Evolutionary conservation across 2,113 vertebrate genomes (phyloP), one percentile per base, ranked within the genome.

Genomic region (Diphyllodes magnificus): DNA sequence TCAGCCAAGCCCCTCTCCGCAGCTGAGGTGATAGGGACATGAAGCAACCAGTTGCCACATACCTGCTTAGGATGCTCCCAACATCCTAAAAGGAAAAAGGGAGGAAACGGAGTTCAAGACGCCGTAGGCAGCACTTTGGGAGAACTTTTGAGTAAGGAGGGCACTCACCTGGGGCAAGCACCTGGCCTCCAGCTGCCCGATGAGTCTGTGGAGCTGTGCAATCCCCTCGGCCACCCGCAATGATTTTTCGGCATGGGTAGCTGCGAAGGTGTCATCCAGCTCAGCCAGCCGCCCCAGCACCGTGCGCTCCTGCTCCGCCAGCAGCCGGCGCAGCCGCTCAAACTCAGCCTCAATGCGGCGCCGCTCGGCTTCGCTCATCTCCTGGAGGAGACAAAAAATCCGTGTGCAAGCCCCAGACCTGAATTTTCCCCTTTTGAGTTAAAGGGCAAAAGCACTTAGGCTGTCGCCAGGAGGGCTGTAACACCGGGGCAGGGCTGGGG

Each of bases 281-380:
- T 40, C 64, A 1, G 12, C 39, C 57, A 44, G 45, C 22, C 5
- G 8, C 56, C 35, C 23, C 76, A 61, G 70, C 40, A 16, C 39
- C 0, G 2, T 7, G 3, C 1, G 3, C 31, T 77, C 64, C 77
- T 35, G 33, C 51, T 49, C 70, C 0, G 1, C 69, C 63, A 77
- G 63, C 22, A 54, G 12, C 30, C 3, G 6, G 17, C 23, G 23
- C 81, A 70, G 86, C 82, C 13, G 5, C 70, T 49, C 20, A 0
- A 60, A 54, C 45, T 71, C 51, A 0, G 57, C n/a, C n/a, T 45
- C 5, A 2, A 9, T 6, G 35, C 15, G 4, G 33, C 9, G 4
- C 80, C 9, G 7, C 63, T 76, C 10, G 2, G 64, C 64, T 40
- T n/a, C 40, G 5, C 57, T 60, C 7, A 0, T 14, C 39, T 53